A percentile compares a stretch with the other conserved stretches of the same genome.
Evolutionary conservation across 2,113 vertebrate species (phyloP).

Genomic region (Rousettus leschenaultii): DNA sequence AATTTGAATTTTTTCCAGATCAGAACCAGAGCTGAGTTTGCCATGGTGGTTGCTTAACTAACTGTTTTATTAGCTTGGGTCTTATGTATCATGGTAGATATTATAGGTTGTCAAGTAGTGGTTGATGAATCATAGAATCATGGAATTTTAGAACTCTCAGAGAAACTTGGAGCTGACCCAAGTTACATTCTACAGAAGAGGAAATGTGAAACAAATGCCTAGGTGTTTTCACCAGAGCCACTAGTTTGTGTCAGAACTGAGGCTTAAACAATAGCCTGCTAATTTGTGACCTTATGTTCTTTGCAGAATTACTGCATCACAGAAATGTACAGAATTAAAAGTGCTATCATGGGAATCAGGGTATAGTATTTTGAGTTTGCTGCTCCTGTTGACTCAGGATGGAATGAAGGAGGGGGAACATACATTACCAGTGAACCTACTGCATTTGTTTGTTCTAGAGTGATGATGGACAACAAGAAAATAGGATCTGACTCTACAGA

Average conservation of each 20-base stretch:
- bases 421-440: too few relatives aligned
- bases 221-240: background rate
- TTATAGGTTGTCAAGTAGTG: background rate
- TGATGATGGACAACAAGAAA: background rate
- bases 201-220: constrained; percentile 7
- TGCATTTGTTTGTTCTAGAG: background rate
- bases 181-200: background rate
- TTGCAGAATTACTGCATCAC: background rate
- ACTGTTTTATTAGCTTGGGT: background rate
- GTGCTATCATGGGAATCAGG: background rate
- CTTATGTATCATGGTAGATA: background rate
- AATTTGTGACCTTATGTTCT: background rate
- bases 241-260: background rate
- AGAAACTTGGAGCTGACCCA: background rate
- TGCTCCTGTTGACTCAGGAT: background rate
- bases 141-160: background rate
- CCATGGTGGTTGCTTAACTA: background rate
- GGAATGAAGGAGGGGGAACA: background rate
- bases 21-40: background rate
- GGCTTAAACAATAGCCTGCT: background rate
- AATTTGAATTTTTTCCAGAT: background rate
- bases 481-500: background rate
- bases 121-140: background rate
- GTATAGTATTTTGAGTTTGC: background rate
- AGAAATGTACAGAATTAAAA: background rate